Evolutionary conservation across 2,888 invertebrate genomes (phyloP).

Genomic region (Drosophila cracens): DNA sequence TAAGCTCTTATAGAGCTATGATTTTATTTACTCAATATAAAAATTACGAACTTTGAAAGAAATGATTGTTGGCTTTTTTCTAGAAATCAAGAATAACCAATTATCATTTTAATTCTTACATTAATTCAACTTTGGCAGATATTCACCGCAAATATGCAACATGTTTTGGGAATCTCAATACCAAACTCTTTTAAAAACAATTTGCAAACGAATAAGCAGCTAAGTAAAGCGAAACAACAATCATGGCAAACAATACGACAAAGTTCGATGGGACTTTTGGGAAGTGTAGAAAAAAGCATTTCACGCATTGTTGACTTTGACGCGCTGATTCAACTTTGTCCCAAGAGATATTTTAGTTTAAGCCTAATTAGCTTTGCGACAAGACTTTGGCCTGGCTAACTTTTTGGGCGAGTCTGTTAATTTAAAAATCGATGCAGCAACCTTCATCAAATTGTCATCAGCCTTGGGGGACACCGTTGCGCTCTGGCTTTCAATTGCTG

Average conservation of each 20-base stretch:
- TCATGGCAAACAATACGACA: slow-evolving; percentile 4
- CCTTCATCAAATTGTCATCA: slow-evolving; percentile 80
- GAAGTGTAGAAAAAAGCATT: slow-evolving; percentile 61
- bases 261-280: slow-evolving; percentile 5
- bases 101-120: background rate
- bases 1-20: background rate
- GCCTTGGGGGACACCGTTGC: slow-evolving; percentile 37
- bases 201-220: background rate
- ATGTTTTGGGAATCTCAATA: too few species aligned
- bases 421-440: slow-evolving; percentile 77
- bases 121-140: background rate
- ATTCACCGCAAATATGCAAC: background rate
- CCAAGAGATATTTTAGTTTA: slow-evolving; percentile 69
- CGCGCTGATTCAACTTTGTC: slow-evolving; percentile 70
- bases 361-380: slow-evolving; percentile 74
- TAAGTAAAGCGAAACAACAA: background rate
- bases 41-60: background rate
- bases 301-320: slow-evolving; percentile 73
- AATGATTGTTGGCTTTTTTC: background rate
- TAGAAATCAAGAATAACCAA: background rate
- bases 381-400: slow-evolving; percentile 57
- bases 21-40: background rate
- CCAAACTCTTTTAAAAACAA: background rate
- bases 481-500: slow-evolving; percentile 49
- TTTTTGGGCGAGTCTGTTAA: slow-evolving; percentile 63